Evolutionary conservation across 2,113 vertebrate genomes (phyloP).

Genomic region (Osmerus mordax): DNA sequence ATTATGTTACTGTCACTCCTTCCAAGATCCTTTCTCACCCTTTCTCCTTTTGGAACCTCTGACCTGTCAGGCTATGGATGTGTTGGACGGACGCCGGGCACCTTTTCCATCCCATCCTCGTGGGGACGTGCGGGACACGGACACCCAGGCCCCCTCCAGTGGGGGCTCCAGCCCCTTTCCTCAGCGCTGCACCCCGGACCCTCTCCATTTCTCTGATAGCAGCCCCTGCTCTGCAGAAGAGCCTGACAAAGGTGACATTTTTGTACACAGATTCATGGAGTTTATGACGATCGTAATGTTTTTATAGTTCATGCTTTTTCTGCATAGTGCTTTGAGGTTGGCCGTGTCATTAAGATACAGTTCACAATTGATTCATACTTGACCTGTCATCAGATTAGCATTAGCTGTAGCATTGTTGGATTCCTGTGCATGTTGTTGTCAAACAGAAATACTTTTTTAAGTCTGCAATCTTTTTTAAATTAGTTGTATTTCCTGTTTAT

Average conservation of each 20-base stretch:
- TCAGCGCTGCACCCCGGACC: slow-evolving; percentile 80
- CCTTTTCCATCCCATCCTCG: slow-evolving; percentile 82
- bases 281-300: too few species aligned
- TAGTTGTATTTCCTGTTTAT: too few species aligned
- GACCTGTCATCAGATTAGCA: too few species aligned
- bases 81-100: slow-evolving; percentile 85
- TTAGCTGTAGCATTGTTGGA: too few species aligned
- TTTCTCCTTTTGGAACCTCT: slow-evolving; percentile 31
- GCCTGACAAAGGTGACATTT: slow-evolving; percentile 82
- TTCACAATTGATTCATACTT: too few species aligned
- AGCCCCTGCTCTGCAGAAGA: slow-evolving; percentile 90
- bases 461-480: too few species aligned
- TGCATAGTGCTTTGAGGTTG: too few species aligned
- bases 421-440: too few species aligned
- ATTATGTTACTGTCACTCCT: not conserved
- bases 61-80: slow-evolving; percentile 79
- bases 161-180: slow-evolving; percentile 84
- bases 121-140: slow-evolving; percentile 81
- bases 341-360: too few species aligned
- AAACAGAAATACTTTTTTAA: too few species aligned
- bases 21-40: not conserved
- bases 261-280: too few species aligned
- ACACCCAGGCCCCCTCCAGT: slow-evolving; percentile 89
- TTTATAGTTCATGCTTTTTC: too few species aligned
- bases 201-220: slow-evolving; percentile 83